Conservation (phyloP, 1,140 invertebrate genomes). For the Micrasema minimum region DNA sequence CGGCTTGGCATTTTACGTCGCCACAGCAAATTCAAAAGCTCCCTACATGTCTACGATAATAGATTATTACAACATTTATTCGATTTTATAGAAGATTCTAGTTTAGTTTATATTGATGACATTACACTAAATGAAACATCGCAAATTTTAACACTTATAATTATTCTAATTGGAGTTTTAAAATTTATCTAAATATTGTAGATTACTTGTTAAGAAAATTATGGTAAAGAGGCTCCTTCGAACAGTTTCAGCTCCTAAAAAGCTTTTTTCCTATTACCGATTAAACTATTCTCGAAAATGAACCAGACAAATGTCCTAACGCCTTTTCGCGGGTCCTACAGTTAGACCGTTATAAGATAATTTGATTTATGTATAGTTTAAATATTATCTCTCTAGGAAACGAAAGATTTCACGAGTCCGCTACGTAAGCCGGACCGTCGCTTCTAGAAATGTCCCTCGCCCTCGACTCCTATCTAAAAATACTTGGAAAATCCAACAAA, state of each 20-base stretch:
- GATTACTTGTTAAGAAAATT: conserved; percentile 22
- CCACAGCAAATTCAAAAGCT: conserved; percentile 31
- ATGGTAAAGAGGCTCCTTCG: conserved; percentile 10
- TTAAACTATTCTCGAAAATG: conserved; percentile 2
- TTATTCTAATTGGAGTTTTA: conserved; percentile 46
- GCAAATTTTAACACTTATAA: conserved; percentile 44
- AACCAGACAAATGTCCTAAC: conserved; percentile 14
- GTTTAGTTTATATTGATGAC: conserved; percentile 36
- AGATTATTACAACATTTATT: conserved; percentile 45
- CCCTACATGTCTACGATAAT: conserved; percentile 39
- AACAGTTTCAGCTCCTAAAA: conserved; percentile 23
- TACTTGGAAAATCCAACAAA: background rate
- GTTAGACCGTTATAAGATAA: background rate
- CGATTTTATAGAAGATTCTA: conserved; percentile 44
- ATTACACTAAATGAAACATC: conserved; percentile 45
- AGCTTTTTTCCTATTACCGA: conserved; percentile 3
- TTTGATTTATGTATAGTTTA: background rate
- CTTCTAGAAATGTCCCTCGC: background rate
- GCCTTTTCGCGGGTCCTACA: conserved; percentile 12
- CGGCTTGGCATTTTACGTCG: conserved; percentile 18
- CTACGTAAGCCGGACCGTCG: too few species aligned
- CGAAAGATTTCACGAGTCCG: background rate
- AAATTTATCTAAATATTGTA: conserved; percentile 41
- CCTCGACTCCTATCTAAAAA: background rate
- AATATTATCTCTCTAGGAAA: background rate